These are phyloP conservation scores for Catharus ustulatus DNA, from an alignment of 2,797 vertebrate species.

Conservation along the genomic window DNA sequence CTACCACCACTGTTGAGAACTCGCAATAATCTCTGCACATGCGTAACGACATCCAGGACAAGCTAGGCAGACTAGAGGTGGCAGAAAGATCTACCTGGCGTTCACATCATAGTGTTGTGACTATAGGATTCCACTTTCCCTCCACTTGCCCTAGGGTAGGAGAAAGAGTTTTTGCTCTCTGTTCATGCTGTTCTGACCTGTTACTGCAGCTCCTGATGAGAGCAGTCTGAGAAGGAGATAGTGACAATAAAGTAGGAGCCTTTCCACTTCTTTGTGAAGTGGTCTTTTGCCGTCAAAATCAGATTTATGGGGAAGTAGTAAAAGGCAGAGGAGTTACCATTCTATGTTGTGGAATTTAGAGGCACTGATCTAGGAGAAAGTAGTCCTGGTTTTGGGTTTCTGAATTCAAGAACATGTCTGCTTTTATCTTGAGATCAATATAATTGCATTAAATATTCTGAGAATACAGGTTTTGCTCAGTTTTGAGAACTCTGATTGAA, in stretches of 20 bases:
- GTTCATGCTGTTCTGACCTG: neutral
- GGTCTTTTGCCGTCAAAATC: neutral
- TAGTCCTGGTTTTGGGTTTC: neutral
- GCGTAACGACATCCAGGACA: neutral
- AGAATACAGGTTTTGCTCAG: neutral
- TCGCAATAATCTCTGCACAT: neutral
- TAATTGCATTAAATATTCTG: neutral
- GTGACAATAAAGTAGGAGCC: neutral
- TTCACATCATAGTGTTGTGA: neutral
- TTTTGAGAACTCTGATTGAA: neutral
- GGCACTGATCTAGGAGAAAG: neutral
- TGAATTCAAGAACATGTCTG: neutral
- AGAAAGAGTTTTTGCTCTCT: neutral
- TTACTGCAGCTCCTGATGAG: neutral
- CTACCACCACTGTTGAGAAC: neutral
- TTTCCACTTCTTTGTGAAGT: neutral
- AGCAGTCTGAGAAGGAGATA: neutral
- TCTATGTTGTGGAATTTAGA: neutral
- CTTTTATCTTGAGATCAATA: neutral
- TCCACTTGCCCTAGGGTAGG: rapidly evolving
- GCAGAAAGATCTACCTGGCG: neutral
- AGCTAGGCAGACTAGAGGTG: neutral
- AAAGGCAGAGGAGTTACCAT: neutral
- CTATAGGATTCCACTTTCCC: neutral
- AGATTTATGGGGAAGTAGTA: neutral